Evolutionary conservation across 1,140 invertebrate genomes (phyloP), one percentile per base, ranked within the genome.

Genomic region (Macrotrachela quadricornifera): DNA sequence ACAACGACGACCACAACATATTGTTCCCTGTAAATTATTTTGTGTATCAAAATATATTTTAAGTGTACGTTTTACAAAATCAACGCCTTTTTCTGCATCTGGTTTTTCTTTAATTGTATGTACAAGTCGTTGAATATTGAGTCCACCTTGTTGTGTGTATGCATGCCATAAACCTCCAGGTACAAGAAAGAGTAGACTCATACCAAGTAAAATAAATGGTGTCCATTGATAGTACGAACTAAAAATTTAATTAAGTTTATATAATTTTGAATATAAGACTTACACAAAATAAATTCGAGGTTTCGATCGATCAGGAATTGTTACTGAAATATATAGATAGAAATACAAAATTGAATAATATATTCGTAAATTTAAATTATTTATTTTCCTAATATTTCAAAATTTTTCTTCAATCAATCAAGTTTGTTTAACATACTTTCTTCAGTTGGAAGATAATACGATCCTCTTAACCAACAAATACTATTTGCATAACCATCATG

Each of bases 401-500:
- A n/a, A n/a, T n/a, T n/a, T n/a, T n/a, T n/a, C n/a, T n/a, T n/a
- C n/a, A n/a, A n/a, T n/a, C n/a, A n/a, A n/a, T n/a, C n/a, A n/a
- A n/a, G n/a, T n/a, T n/a, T n/a, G n/a, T n/a, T n/a, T 17, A 13
- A 30, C 6, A 36, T 15, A 16, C 18, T 13, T 13, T 50, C 38
- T 16, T 50, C 14, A 11, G 10, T 41, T 13, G 46, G 46, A 13
- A 74, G 59, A 50, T 65, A 71, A 56, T 73, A 72, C 39, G 71
- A 72, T 47, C 71, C 71, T 17, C 62, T 65, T 39, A 74, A 67
- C 71, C 71, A 74, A 59, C 72, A 70, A n/a, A 65, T 57, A 14
- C 60, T 61, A 17, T 66, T 62, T 1, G 68, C 62, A 54, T 68
- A 70, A 14, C 59, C 61, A 45, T 61, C 57, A 48, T 61, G 56